Conservation (phyloP, 2,888 invertebrate species). For the Drosophila formosana region DNA sequence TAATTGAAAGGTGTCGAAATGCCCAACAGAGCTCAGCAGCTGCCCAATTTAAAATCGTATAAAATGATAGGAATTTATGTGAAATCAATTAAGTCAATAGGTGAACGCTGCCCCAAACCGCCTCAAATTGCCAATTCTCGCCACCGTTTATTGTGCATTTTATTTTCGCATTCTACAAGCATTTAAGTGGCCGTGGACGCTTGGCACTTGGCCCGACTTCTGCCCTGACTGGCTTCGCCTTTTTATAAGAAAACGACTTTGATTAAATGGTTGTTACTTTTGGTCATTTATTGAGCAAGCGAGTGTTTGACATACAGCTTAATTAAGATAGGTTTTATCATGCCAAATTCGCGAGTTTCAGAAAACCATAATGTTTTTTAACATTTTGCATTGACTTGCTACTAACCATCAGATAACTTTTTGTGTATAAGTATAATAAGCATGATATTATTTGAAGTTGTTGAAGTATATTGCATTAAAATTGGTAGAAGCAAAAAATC, state of each 20-base stretch:
- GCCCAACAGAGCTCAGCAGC: conserved; percentile 44
- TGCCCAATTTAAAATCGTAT: conserved; percentile 20
- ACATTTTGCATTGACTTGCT: no score
- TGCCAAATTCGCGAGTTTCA: not conserved
- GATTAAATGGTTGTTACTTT: conserved; percentile 54
- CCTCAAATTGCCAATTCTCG: not conserved
- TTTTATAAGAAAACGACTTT: conserved; percentile 38
- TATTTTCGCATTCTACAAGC: conserved; percentile 30
- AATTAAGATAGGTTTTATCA: not conserved
- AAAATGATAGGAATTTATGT: conserved; percentile 45
- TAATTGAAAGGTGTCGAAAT: conserved; percentile 68
- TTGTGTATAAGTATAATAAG: no score
- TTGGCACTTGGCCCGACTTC: conserved; percentile 49
- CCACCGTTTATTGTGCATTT: conserved; percentile 29
- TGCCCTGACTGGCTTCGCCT: conserved; percentile 24
- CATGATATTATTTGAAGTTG: no score
- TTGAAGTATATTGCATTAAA: no score
- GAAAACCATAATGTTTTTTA: no score
- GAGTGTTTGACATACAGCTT: not conserved
- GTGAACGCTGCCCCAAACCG: conserved; percentile 43
- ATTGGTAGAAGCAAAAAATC: no score
- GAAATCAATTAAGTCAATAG: conserved; percentile 75
- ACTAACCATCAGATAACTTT: no score
- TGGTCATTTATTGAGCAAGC: conserved; percentile 9
- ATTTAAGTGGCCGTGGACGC: conserved; percentile 49